Evolutionary conservation across 2,113 vertebrate genomes (phyloP).

Genomic region (Micronycteris hirsuta): DNA sequence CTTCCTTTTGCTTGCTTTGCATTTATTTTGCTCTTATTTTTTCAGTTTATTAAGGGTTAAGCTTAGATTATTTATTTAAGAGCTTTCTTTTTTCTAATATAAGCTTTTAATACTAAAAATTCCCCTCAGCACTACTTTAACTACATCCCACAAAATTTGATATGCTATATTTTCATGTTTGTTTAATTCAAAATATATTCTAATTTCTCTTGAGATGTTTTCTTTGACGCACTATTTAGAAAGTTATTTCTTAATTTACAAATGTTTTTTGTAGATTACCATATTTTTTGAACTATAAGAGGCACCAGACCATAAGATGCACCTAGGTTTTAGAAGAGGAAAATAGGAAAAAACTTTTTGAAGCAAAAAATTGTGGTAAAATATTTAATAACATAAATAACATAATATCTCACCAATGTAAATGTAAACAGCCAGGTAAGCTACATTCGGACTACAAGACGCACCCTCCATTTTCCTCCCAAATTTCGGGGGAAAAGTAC

Average conservation of each 20-base stretch:
- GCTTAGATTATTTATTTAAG: neutral
- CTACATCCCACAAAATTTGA: neutral
- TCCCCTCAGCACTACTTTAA: neutral
- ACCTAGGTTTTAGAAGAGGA: too few relatives aligned
- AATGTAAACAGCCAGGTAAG: too few relatives aligned
- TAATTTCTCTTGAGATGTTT: neutral
- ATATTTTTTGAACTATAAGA: too few relatives aligned
- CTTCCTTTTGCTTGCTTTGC: neutral
- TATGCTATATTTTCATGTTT: neutral
- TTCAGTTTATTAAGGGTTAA: neutral
- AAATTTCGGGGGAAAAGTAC: too few relatives aligned
- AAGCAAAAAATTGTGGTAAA: too few relatives aligned
- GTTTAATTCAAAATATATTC: neutral
- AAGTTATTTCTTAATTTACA: neutral
- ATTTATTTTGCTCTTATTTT: neutral
- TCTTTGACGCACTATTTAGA: neutral
- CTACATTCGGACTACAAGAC: too few relatives aligned
- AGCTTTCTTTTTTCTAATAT: neutral
- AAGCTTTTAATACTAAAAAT: neutral
- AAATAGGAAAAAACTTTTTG: too few relatives aligned
- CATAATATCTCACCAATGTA: too few relatives aligned
- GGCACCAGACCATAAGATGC: too few relatives aligned
- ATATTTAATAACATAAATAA: too few relatives aligned
- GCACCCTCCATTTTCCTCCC: too few relatives aligned
- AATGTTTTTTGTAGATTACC: neutral